phyloP scores from a whole-genome alignment of 2,113 vertebrate species.

The Lagopus leucura region DNA sequence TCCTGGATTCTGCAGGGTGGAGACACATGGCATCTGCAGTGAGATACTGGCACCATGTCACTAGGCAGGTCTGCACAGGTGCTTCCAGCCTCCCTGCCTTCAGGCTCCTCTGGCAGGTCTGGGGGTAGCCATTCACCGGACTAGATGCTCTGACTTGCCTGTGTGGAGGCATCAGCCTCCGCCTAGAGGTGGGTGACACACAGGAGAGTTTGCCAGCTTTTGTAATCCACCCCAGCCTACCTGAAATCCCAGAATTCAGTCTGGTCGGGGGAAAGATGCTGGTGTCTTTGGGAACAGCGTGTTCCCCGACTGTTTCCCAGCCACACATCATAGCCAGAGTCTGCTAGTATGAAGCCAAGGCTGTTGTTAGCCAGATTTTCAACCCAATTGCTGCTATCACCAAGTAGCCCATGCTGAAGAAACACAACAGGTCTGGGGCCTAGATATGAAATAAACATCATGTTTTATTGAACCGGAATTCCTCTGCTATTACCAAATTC shows the following conservation, averaged over 20 bases:
- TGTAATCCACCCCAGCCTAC: conserved; percentile 56
- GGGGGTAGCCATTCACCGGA: not conserved
- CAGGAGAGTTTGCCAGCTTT: not conserved
- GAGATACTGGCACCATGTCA: not conserved
- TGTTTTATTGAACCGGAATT: not conserved
- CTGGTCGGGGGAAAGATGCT: conserved; percentile 73
- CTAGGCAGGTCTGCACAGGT: not conserved
- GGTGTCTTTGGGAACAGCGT: conserved; percentile 88
- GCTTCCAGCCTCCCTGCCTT: not conserved
- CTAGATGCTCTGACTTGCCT: not conserved
- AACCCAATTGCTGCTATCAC: conserved; percentile 91
- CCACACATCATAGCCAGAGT: conserved; percentile 92
- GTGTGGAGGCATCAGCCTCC: not conserved
- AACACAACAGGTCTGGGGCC: conserved; percentile 79
- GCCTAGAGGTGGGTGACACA: not conserved
- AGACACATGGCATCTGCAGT: rapidly evolving
- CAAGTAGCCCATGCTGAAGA: conserved; percentile 90
- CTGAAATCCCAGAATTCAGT: conserved; percentile 92
- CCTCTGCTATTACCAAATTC: not conserved
- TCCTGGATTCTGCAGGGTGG: not conserved
- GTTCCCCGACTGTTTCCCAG: conserved; percentile 91
- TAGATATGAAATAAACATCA: conserved; percentile 38
- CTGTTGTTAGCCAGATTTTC: conserved; percentile 88
- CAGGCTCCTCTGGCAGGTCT: not conserved
- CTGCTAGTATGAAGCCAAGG: conserved; percentile 90